Percentiles rank a stretch among this genome's conserved stretches.
Conservation (phyloP, 2,113 vertebrate genomes). For the Pterophyllum scalare region DNA sequence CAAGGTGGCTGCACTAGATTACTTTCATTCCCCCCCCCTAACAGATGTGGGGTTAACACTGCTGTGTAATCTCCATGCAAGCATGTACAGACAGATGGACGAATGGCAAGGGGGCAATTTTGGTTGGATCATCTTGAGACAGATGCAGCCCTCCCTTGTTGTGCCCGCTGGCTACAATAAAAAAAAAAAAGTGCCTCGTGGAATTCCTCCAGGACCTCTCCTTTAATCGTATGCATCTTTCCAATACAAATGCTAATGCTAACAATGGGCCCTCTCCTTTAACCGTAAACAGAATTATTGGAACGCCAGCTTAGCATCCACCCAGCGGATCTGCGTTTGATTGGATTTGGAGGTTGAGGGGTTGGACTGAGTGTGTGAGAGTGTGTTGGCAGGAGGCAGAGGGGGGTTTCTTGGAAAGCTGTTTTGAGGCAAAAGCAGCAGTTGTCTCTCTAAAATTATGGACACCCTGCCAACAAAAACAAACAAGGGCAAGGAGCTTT, state of each 20-base stretch:
- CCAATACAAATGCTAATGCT: conserved; percentile 74
- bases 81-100: conserved; percentile 61
- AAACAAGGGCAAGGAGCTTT: conserved; percentile 58
- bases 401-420: conserved; percentile 41
- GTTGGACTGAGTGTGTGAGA: conserved; percentile 40
- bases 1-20: conserved; percentile 50
- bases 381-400: conserved; percentile 22
- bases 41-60: conserved; percentile 59
- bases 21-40: conserved; percentile 26
- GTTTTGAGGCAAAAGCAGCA: conserved; percentile 53
- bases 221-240: conserved; percentile 62
- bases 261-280: conserved; percentile 48
- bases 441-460: conserved; percentile 68
- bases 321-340: conserved; percentile 70
- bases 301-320: conserved; percentile 59
- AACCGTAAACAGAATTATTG: conserved; percentile 54
- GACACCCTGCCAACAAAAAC: conserved; percentile 69
- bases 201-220: conserved; percentile 68
- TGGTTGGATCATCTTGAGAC: conserved; percentile 63
- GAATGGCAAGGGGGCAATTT: conserved; percentile 62
- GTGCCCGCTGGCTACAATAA: conserved; percentile 55
- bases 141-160: conserved; percentile 53
- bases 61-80: conserved; percentile 46
- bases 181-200: conserved; percentile 47
- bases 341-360: conserved; percentile 62